Conservation (phyloP, 2,888 invertebrate genomes). For the Ganaspis brasiliensis region DNA sequence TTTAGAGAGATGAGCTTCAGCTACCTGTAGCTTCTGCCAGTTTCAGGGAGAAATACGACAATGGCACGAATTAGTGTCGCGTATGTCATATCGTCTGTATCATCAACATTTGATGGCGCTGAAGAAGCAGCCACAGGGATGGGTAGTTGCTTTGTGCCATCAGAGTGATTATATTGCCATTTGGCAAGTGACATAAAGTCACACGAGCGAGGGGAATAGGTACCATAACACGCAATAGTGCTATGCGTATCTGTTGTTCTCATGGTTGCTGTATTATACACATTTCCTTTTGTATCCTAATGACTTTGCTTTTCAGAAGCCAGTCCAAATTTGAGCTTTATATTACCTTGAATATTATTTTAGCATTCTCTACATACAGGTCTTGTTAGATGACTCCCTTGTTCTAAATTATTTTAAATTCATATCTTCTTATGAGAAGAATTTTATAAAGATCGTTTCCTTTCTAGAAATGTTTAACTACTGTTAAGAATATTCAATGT, state of each 20-base stretch:
- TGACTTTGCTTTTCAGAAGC: constrained; percentile 29
- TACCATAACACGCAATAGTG: constrained; percentile 63
- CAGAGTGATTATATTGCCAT: constrained; percentile 79
- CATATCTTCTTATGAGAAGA: too few relatives aligned
- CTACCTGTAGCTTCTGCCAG: constrained; percentile 74
- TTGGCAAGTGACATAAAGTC: constrained; percentile 73
- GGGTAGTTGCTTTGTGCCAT: constrained; percentile 78
- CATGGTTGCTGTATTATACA: constrained; percentile 56
- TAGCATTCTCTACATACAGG: background rate
- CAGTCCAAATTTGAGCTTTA: background rate
- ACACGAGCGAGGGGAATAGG: constrained; percentile 65
- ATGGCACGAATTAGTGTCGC: constrained; percentile 75
- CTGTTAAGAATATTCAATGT: too few relatives aligned
- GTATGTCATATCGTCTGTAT: constrained; percentile 78
- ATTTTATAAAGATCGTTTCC: too few relatives aligned
- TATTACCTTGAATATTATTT: background rate
- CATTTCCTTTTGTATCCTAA: constrained; percentile 62
- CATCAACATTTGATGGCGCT: constrained; percentile 78
- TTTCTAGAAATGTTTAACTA: too few relatives aligned
- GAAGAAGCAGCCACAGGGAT: constrained; percentile 66
- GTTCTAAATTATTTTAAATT: too few relatives aligned
- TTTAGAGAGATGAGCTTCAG: background rate
- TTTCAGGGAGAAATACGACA: constrained; percentile 71
- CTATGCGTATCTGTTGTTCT: constrained; percentile 48
- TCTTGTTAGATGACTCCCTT: too few relatives aligned